A percentile compares a stretch with the other conserved stretches of the same genome.
phyloP scores from a whole-genome alignment of 2,113 vertebrate genomes.

The Cyphomyrus plagiostoma region DNA sequence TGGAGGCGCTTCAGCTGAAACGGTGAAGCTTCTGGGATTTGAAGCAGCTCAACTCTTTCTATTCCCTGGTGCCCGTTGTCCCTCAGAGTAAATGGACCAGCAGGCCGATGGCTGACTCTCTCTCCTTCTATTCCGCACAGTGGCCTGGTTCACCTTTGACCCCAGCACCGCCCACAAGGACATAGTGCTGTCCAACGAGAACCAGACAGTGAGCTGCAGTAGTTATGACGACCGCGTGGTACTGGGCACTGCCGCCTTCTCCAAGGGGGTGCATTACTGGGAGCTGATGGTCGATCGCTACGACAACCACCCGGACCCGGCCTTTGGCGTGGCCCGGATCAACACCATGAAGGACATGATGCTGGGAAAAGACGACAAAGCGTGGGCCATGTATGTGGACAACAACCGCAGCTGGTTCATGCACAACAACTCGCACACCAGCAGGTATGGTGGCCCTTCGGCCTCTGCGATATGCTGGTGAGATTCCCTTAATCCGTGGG shows the following conservation, averaged over 20 bases:
- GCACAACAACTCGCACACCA: constrained; percentile 98
- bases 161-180: constrained; percentile 86
- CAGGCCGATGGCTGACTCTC: not conserved
- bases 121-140: constrained; percentile 49
- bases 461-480: not conserved
- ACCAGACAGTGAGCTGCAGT: constrained; percentile 87
- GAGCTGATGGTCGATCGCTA: constrained; percentile 88
- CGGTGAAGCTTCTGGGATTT: not conserved
- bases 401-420: constrained; percentile 99
- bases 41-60: not conserved
- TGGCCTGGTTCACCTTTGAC: constrained; percentile 97
- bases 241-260: constrained; percentile 88
- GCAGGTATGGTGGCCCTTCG: constrained; percentile 61
- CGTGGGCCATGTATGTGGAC: constrained; percentile 99
- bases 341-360: constrained; percentile 92
- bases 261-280: constrained; percentile 94
- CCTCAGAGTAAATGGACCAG: not conserved
- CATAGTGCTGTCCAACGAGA: constrained; percentile 88
- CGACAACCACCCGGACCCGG: constrained; percentile 93
- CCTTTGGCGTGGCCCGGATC: constrained; percentile 89
- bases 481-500: not conserved
- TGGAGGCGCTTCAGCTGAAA: no score
- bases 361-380: constrained; percentile 94
- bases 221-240: constrained; percentile 96
- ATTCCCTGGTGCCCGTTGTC: not conserved